phyloP scores from a whole-genome alignment of 2,113 vertebrate species.

The Hemiscyllium ocellatum region DNA sequence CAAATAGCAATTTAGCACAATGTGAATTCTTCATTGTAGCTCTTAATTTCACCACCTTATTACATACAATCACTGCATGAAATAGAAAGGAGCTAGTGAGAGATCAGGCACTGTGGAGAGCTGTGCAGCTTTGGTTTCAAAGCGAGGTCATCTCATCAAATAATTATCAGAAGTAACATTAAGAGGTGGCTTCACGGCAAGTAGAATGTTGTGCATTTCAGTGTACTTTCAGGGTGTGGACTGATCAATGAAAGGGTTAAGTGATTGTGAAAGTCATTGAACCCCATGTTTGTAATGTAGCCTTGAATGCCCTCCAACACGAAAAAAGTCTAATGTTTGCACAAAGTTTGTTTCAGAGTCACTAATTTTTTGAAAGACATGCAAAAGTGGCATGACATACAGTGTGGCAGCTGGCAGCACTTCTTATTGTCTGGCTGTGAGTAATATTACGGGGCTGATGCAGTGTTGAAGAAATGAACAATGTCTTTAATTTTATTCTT shows the following conservation, averaged over 20 bases:
- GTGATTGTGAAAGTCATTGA: background rate
- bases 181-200: background rate
- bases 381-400: background rate
- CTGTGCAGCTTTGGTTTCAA: background rate
- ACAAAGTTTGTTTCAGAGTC: background rate
- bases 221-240: background rate
- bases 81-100: background rate
- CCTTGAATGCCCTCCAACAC: background rate
- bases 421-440: constrained; percentile 32
- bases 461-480: constrained; percentile 32
- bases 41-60: background rate
- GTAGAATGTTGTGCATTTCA: background rate
- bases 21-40: background rate
- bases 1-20: background rate
- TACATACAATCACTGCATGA: background rate
- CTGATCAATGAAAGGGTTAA: background rate
- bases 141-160: background rate
- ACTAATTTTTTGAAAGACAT: background rate
- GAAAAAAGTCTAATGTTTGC: background rate
- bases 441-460: background rate
- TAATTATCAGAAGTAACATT: background rate
- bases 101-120: too few relatives aligned
- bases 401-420: background rate
- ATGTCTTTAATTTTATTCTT: constrained; percentile 25
- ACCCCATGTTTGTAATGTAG: background rate